Percentiles rank a stretch among this genome's conserved stretches.
Conservation (phyloP, 2,888 invertebrate species). For the Orchesella flavescens region DNA sequence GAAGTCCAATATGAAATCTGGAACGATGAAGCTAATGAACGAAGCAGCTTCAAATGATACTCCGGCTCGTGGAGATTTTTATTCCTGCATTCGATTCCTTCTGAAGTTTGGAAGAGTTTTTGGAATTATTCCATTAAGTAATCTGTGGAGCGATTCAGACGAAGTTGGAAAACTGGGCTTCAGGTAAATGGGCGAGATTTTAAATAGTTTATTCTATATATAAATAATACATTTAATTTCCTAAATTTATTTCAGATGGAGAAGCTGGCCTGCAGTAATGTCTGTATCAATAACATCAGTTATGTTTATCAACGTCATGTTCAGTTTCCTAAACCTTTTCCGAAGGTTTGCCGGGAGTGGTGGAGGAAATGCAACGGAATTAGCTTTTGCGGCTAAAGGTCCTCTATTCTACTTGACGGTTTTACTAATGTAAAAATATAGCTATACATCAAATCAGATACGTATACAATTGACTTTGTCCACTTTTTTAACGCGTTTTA, state of each 20-base stretch:
- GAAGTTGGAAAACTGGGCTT: background rate
- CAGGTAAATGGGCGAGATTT: conserved; percentile 19
- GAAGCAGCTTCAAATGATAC: background rate
- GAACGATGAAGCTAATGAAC: background rate
- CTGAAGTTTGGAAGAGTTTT: conserved; percentile 50
- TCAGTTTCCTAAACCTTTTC: conserved; percentile 45
- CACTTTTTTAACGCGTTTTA: background rate
- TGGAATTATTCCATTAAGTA: conserved; percentile 53
- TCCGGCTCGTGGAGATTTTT: conserved; percentile 31
- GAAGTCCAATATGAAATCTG: background rate
- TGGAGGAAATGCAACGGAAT: conserved; percentile 59
- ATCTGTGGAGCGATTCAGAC: conserved; percentile 10
- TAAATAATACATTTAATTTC: background rate
- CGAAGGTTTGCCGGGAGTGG: conserved; percentile 45
- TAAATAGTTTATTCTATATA: background rate
- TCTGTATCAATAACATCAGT: conserved; percentile 2
- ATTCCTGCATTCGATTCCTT: conserved; percentile 36
- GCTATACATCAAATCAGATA: background rate
- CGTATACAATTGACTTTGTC: conserved; percentile 7
- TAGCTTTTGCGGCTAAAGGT: conserved; percentile 48
- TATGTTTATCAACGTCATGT: conserved; percentile 32
- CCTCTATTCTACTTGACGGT: conserved; percentile 57
- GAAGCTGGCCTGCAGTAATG: conserved; percentile 26
- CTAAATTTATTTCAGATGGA: conserved; percentile 47
- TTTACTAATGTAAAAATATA: conserved; percentile 38